Percentiles rank a stretch among this genome's conserved stretches.
Conservation (phyloP, 2,113 vertebrate species). For the Podocnemis expansa region DNA sequence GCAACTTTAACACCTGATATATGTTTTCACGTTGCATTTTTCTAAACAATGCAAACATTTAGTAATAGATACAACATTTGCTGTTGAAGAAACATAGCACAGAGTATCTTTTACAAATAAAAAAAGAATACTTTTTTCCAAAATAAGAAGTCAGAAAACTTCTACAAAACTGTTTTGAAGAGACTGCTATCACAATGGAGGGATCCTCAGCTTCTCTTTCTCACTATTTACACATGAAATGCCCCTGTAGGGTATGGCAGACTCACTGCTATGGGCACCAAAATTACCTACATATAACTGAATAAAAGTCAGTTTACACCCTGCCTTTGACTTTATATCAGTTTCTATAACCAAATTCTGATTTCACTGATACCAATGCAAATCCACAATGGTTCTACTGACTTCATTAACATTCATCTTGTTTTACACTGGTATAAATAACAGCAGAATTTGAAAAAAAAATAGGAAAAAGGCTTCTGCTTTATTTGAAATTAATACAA, state of each 20-base stretch:
- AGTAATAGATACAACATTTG: fast-evolving
- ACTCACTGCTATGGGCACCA: fast-evolving
- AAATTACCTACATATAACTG: fast-evolving
- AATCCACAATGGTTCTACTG: fast-evolving
- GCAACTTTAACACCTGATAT: neutral
- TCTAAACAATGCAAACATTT: fast-evolving
- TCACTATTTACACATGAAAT: fast-evolving
- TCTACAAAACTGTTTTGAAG: neutral
- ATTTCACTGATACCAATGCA: fast-evolving
- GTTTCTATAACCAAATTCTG: neutral
- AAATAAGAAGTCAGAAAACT: fast-evolving
- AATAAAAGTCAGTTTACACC: fast-evolving
- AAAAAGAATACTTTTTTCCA: fast-evolving
- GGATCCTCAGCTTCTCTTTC: fast-evolving
- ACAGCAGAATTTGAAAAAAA: fast-evolving
- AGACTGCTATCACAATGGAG: neutral
- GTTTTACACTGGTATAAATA: neutral
- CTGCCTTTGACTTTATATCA: neutral
- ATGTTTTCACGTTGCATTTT: fast-evolving
- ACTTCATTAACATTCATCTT: fast-evolving
- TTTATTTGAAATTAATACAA: neutral
- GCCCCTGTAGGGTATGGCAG: fast-evolving
- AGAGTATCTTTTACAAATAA: neutral
- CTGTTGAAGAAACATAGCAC: fast-evolving
- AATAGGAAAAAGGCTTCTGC: neutral